A percentile compares a stretch with the other conserved stretches of the same genome.
phyloP scores from a whole-genome alignment of 2,888 invertebrate species.

The Zhengitettix transpicula region DNA sequence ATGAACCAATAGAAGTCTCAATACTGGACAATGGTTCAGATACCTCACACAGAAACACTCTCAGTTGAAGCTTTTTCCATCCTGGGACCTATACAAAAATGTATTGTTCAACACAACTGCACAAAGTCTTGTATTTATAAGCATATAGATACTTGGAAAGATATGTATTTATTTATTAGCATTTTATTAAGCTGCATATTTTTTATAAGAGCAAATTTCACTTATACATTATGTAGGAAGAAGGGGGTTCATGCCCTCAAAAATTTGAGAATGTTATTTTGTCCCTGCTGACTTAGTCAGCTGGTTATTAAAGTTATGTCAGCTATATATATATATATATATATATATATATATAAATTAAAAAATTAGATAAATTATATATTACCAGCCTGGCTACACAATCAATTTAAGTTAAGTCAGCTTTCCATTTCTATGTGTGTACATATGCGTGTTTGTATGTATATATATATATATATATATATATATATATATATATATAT shows the following conservation, averaged over 20 bases:
- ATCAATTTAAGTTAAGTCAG: too few species aligned
- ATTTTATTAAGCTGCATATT: too few species aligned
- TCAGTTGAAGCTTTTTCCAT: constrained; percentile 72
- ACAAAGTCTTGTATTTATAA: background rate
- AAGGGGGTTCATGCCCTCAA: too few species aligned
- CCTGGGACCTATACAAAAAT: constrained; percentile 38
- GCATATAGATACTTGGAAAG: background rate
- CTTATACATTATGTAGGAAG: too few species aligned
- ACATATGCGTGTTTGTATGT: background rate
- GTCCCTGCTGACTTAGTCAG: too few species aligned
- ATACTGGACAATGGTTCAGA: constrained; percentile 20
- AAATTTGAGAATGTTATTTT: background rate
- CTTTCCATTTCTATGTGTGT: background rate
- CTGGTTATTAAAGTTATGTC: too few species aligned
- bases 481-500: background rate
- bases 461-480: background rate
- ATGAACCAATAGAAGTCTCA: background rate
- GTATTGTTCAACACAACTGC: background rate
- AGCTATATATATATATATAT: background rate
- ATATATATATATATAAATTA: too few species aligned
- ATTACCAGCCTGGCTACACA: too few species aligned
- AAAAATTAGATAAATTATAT: too few species aligned
- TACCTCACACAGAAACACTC: constrained; percentile 72
- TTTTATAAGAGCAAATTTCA: too few species aligned
- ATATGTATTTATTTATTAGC: too few species aligned